A percentile compares a stretch with the other conserved stretches of the same genome.
These are phyloP conservation scores for Chloroceryle inda DNA, from an alignment of 2,797 vertebrate genomes.

Conservation along the genomic window DNA sequence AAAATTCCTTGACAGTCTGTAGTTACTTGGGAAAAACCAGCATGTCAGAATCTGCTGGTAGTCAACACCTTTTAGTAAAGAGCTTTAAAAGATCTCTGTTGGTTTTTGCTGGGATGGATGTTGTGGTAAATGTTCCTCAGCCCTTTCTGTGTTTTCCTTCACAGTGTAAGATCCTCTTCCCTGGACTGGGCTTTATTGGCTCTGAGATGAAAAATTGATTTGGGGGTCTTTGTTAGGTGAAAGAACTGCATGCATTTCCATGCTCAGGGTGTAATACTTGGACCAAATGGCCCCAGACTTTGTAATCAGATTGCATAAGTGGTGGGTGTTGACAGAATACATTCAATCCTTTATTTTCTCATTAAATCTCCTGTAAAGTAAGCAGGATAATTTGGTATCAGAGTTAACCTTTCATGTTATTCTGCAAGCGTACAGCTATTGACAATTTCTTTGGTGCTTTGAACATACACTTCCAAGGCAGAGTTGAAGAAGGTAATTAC, in stretches of 20 bases:
- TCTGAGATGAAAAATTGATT: background rate
- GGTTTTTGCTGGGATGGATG: background rate
- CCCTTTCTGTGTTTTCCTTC: background rate
- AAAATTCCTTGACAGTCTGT: background rate
- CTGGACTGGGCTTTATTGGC: background rate
- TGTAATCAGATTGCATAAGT: background rate
- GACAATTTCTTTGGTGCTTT: constrained; percentile 13
- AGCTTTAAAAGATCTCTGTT: background rate
- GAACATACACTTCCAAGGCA: background rate
- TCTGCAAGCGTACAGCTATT: background rate
- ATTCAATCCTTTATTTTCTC: background rate
- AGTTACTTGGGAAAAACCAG: constrained; percentile 5
- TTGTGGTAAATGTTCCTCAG: background rate
- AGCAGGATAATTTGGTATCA: background rate
- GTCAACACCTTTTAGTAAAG: background rate
- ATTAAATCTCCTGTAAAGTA: background rate
- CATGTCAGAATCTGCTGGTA: constrained; percentile 14
- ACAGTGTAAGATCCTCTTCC: background rate
- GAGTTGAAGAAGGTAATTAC: constrained; percentile 12
- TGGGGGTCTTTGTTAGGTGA: background rate
- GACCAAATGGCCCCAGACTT: background rate
- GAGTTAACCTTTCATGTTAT: constrained; percentile 7
- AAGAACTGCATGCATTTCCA: background rate
- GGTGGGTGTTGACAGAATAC: background rate
- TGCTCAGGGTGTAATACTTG: background rate